Evolutionary conservation across 2,797 vertebrate genomes (phyloP).

Genomic region (Argyrosomus regius): DNA sequence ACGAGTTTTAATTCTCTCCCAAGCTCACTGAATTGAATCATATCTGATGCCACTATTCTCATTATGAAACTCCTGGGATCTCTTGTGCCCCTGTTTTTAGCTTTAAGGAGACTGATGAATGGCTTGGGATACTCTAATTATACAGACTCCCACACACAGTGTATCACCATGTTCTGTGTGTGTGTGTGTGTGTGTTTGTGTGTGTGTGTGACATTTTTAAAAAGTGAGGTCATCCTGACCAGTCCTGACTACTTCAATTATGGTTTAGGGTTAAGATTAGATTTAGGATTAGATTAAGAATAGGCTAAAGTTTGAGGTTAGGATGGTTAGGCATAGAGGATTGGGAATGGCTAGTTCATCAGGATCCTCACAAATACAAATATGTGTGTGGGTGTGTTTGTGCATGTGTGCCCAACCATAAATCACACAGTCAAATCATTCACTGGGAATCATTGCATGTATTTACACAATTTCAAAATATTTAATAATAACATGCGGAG

Average conservation of each 20-base stretch:
- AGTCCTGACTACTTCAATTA: slow-evolving; percentile 29
- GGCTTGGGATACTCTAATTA: slow-evolving; percentile 61
- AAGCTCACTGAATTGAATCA: slow-evolving; percentile 19
- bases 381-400: background rate
- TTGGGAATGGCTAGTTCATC: slow-evolving; percentile 3
- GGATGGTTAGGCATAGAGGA: background rate
- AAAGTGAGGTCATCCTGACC: slow-evolving; percentile 43
- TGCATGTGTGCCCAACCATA: slow-evolving; percentile 2
- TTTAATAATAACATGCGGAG: slow-evolving; percentile 20
- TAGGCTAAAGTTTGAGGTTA: slow-evolving; percentile 10
- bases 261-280: slow-evolving; percentile 30
- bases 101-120: slow-evolving; percentile 51
- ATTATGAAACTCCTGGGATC: slow-evolving; percentile 55
- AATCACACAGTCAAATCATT: slow-evolving; percentile 42
- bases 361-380: background rate
- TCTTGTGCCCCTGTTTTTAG: slow-evolving; percentile 57
- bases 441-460: slow-evolving; percentile 32
- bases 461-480: slow-evolving; percentile 57
- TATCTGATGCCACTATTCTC: slow-evolving; percentile 52
- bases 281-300: slow-evolving; percentile 28
- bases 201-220: slow-evolving; percentile 27
- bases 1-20: slow-evolving; percentile 30
- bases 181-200: slow-evolving; percentile 22
- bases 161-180: background rate
- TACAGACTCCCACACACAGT: slow-evolving; percentile 41